Evolutionary conservation across 1,140 invertebrate genomes (phyloP).

Genomic region (Whitmania pigra): DNA sequence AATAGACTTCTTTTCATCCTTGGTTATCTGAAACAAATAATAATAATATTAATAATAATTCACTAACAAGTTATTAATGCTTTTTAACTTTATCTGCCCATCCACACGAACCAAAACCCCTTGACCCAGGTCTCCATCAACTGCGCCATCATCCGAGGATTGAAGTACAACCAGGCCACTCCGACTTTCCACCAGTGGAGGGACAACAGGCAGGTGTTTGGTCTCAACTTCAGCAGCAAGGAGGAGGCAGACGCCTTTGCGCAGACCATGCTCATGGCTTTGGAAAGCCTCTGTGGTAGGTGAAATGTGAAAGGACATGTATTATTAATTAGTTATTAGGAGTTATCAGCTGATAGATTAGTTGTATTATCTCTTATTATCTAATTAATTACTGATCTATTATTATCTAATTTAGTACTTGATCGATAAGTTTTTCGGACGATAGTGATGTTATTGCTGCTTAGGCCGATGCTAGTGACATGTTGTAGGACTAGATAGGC

Average conservation of each 20-base stretch:
- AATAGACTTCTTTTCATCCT: background rate
- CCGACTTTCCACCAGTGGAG: slow-evolving; percentile 92
- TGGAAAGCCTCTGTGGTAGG: slow-evolving; percentile 47
- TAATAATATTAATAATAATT: background rate
- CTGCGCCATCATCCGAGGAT: slow-evolving; percentile 83
- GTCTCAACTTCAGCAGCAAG: slow-evolving; percentile 89
- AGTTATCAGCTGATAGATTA: too few species aligned
- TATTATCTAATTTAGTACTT: too few species aligned
- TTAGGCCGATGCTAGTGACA: too few species aligned
- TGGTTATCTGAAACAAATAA: background rate
- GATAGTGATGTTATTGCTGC: too few species aligned
- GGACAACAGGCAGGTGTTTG: slow-evolving; percentile 87
- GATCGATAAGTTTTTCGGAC: too few species aligned
- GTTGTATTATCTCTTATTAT: too few species aligned
- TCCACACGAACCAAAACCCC: slow-evolving; percentile 4
- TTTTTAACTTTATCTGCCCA: background rate
- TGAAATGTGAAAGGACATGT: too few species aligned
- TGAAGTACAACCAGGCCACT: slow-evolving; percentile 97
- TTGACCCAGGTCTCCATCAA: slow-evolving; percentile 79
- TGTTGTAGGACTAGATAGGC: too few species aligned
- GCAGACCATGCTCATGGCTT: slow-evolving; percentile 47
- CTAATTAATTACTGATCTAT: too few species aligned
- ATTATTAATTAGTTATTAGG: too few species aligned
- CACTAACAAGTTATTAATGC: background rate
- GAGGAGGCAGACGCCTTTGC: slow-evolving; percentile 93